Evolutionary conservation across 2,888 invertebrate species (phyloP).

Genomic region (Oscheius myriophilus): DNA sequence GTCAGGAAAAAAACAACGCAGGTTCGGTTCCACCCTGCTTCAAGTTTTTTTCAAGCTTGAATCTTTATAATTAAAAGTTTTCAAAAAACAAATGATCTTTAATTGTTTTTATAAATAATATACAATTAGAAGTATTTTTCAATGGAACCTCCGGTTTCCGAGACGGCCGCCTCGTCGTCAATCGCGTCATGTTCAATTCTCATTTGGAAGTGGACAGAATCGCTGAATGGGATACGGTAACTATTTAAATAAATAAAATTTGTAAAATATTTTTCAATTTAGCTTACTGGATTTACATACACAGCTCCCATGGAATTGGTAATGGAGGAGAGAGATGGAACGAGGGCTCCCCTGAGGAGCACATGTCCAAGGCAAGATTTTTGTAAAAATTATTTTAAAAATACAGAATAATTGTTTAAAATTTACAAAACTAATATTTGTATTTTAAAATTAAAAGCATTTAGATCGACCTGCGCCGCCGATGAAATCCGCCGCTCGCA

Average conservation of each 20-base stretch:
- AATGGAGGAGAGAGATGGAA: slow-evolving; percentile 54
- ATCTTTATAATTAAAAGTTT: not conserved
- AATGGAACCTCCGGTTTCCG: slow-evolving; percentile 50
- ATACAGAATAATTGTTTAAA: not conserved
- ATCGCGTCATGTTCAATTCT: slow-evolving; percentile 49
- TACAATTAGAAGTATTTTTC: slow-evolving; percentile 49
- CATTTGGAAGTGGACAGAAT: slow-evolving; percentile 50
- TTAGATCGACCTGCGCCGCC: slow-evolving; percentile 47
- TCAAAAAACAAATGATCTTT: no score
- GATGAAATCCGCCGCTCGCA: slow-evolving; percentile 39
- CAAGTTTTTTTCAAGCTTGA: no score
- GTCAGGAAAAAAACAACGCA: no score
- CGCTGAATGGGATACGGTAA: slow-evolving; percentile 43
- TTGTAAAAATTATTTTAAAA: not conserved
- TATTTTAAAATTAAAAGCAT: not conserved
- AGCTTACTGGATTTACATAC: slow-evolving; percentile 40
- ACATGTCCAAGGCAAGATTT: slow-evolving; percentile 46
- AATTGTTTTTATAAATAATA: not conserved
- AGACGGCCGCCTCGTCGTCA: slow-evolving; percentile 47
- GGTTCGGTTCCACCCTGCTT: not conserved
- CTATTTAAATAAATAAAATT: not conserved
- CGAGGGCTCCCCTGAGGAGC: slow-evolving; percentile 36
- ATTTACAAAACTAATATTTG: not conserved
- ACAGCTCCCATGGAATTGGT: slow-evolving; percentile 41
- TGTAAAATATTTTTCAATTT: not conserved